Percentiles rank a stretch among this genome's conserved stretches.
Evolutionary conservation across 2,888 invertebrate species (phyloP).

Genomic region (Cremastinae sp.): DNA sequence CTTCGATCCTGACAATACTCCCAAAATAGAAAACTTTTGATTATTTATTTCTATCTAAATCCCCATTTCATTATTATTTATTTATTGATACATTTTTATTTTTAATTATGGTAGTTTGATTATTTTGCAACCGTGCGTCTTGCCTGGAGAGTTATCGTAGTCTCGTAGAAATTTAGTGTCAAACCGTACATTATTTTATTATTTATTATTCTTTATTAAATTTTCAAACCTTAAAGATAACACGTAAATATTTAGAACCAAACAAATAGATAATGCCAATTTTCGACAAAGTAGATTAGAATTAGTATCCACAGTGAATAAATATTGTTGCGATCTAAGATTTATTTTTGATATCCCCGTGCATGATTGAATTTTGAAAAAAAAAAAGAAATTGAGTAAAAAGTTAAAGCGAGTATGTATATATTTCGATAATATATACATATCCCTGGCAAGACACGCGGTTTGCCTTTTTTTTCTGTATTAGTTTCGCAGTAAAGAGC

Average conservation of each 20-base stretch:
- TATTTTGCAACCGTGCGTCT: slow-evolving; percentile 61
- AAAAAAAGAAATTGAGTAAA: not conserved
- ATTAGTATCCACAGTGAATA: not conserved
- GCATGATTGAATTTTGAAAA: slow-evolving; percentile 1
- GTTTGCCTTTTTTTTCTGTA: slow-evolving; percentile 67
- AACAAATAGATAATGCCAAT: not conserved
- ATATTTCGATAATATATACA: slow-evolving; percentile 3
- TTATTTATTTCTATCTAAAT: slow-evolving; percentile 10
- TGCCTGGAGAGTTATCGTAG: slow-evolving; percentile 57
- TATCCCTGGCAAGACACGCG: slow-evolving; percentile 64
- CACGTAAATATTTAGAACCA: slow-evolving; percentile 30
- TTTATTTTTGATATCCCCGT: slow-evolving; percentile 1
- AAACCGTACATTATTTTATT: too few relatives aligned
- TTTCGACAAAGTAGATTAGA: not conserved
- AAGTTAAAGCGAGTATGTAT: not conserved
- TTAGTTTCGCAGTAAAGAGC: slow-evolving; percentile 72
- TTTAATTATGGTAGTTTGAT: slow-evolving; percentile 61
- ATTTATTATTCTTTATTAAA: too few relatives aligned
- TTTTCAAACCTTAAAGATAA: not conserved
- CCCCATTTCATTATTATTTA: slow-evolving; percentile 24
- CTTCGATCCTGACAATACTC: slow-evolving; percentile 18
- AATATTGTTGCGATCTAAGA: not conserved
- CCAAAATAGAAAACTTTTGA: not conserved
- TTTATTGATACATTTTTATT: slow-evolving; percentile 48
- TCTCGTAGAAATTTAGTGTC: slow-evolving; percentile 52